These are phyloP conservation scores for Caenorhabditis latens DNA, from an alignment of 1,140 invertebrate species.

Conservation along the genomic window DNA sequence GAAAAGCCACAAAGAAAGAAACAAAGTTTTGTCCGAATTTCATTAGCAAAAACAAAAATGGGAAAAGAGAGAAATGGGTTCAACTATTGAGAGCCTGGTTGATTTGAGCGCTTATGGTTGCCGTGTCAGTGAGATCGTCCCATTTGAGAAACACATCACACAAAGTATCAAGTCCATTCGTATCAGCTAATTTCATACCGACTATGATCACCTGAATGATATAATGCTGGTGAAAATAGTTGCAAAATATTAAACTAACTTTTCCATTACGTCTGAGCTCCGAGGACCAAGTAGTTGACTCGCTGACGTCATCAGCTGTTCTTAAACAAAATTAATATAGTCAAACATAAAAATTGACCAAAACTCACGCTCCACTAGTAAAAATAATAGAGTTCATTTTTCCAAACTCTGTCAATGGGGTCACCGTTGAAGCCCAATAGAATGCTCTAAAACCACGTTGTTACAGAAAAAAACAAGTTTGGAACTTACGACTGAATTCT, in stretches of 20 bases:
- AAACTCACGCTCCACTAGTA: constrained; percentile 10
- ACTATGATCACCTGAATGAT: neutral
- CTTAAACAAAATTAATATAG: neutral
- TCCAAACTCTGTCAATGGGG: neutral
- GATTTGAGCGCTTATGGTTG: constrained; percentile 9
- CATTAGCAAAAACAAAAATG: neutral
- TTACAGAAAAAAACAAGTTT: neutral
- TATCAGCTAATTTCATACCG: neutral
- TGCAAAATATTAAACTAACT: neutral
- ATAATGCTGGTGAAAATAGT: neutral
- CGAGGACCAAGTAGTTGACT: neutral
- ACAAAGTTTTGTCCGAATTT: neutral
- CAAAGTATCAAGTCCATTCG: neutral
- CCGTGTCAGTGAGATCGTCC: neutral
- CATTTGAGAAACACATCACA: constrained; percentile 33
- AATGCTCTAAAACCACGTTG: neutral
- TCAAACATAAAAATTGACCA: neutral
- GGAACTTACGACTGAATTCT: constrained; percentile 6
- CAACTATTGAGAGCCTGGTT: constrained; percentile 16
- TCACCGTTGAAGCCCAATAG: too few relatives aligned
- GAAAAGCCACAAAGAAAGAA: constrained; percentile 1
- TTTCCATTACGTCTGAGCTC: neutral
- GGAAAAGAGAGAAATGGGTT: neutral
- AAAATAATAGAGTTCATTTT: constrained; percentile 27
- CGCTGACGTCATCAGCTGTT: neutral